These are phyloP conservation scores for Lutraria lutraria DNA, from an alignment of 2,888 invertebrate species.

Conservation along the genomic window DNA sequence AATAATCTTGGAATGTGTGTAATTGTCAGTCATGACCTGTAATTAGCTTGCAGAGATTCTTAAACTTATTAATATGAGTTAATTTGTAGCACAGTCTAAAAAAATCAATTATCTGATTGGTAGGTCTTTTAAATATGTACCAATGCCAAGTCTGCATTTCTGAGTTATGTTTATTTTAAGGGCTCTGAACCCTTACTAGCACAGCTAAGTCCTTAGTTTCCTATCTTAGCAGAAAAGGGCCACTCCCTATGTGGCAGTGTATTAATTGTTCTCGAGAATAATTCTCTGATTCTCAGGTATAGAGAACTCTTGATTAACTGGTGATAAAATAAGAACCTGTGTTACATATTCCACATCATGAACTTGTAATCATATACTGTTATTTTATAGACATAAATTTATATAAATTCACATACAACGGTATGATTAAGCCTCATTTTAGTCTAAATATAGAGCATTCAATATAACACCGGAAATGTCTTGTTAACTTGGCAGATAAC, in stretches of 20 bases:
- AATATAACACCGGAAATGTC: constrained; percentile 41
- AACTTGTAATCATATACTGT: background rate
- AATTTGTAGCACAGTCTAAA: too few species aligned
- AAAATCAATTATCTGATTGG: too few species aligned
- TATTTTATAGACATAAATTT: background rate
- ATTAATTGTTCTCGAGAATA: background rate
- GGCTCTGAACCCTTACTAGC: too few species aligned
- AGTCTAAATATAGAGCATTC: constrained; percentile 35
- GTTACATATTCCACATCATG: background rate
- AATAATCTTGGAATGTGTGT: too few species aligned
- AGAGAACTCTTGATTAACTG: too few species aligned
- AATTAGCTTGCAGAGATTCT: too few species aligned
- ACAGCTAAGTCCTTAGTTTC: background rate
- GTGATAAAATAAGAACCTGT: background rate
- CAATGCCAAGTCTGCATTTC: too few species aligned
- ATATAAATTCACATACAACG: background rate
- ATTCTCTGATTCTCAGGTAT: background rate
- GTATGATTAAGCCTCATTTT: constrained; percentile 29
- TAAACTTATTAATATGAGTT: too few species aligned
- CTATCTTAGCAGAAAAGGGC: background rate
- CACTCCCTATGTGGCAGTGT: background rate
- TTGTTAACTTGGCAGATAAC: constrained; percentile 38
- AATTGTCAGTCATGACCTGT: too few species aligned
- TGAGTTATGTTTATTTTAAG: too few species aligned
- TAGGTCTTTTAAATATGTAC: too few species aligned